A percentile compares a stretch with the other conserved stretches of the same genome.
Evolutionary conservation across 2,888 invertebrate genomes (phyloP).

Genomic region (Corythucha ciliata): DNA sequence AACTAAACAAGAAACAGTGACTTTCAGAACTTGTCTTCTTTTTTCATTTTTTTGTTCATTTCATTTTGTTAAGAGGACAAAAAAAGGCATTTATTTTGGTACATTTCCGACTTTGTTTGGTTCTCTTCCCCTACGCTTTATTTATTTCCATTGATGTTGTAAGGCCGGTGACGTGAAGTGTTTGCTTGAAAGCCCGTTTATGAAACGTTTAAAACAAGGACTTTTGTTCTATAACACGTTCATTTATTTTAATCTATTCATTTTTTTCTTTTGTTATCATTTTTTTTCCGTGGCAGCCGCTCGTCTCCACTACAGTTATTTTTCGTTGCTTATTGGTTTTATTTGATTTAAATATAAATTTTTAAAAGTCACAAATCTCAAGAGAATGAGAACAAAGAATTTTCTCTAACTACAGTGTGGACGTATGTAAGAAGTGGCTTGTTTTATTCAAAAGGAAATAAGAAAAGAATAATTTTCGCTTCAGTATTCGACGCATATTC

Average conservation of each 20-base stretch:
- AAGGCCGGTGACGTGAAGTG: slow-evolving; percentile 28
- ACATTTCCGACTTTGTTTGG: too few relatives aligned
- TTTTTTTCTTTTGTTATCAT: slow-evolving; percentile 6
- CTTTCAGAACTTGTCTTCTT: too few relatives aligned
- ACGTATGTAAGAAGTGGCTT: slow-evolving; percentile 24
- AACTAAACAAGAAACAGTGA: not conserved
- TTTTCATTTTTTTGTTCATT: too few relatives aligned
- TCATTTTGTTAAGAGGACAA: too few relatives aligned
- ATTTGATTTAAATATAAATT: not conserved
- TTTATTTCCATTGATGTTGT: slow-evolving; percentile 32
- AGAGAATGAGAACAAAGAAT: slow-evolving; percentile 44
- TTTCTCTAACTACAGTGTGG: slow-evolving; percentile 40
- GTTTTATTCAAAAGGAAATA: too few relatives aligned
- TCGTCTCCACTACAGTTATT: not conserved
- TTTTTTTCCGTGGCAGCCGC: slow-evolving; percentile 3
- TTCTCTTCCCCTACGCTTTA: too few relatives aligned
- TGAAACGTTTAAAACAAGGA: not conserved
- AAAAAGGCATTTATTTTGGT: too few relatives aligned
- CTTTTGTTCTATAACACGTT: not conserved
- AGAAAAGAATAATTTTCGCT: too few relatives aligned
- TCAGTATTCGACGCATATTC: too few relatives aligned
- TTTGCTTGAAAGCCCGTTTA: slow-evolving; percentile 30
- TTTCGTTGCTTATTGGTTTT: not conserved
- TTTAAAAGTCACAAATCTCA: not conserved
- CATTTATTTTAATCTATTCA: slow-evolving; percentile 5